phyloP scores from a whole-genome alignment of 2,113 vertebrate species.

The Heliornis fulica region DNA sequence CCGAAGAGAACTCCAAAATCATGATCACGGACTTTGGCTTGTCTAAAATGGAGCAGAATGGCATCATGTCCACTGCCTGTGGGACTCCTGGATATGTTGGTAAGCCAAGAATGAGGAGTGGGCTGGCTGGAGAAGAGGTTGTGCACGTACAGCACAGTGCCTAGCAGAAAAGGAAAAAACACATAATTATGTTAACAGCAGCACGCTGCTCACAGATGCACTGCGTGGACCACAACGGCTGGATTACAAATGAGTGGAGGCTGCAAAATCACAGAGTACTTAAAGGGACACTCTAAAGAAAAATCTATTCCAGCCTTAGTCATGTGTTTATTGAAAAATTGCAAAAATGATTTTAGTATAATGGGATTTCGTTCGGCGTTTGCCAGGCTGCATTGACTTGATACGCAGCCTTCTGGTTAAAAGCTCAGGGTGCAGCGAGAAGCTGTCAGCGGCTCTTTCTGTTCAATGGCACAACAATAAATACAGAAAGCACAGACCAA shows the following conservation, averaged over 20 bases:
- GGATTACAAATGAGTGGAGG: not conserved
- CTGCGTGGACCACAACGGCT: not conserved
- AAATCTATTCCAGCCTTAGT: not conserved
- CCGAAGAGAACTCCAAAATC: conserved; percentile 91
- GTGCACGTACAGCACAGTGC: not conserved
- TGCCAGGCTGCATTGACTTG: not conserved
- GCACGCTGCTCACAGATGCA: not conserved
- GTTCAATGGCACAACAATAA: not conserved
- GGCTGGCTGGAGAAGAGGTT: not conserved
- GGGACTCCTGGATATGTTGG: conserved; percentile 94
- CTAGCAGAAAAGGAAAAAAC: not conserved
- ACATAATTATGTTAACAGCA: not conserved
- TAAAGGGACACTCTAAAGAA: not conserved
- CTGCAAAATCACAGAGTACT: not conserved
- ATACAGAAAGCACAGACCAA: not conserved
- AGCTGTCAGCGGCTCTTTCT: not conserved
- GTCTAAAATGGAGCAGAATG: conserved; percentile 89
- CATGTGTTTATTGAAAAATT: not conserved
- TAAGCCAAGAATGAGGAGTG: conserved; percentile 45
- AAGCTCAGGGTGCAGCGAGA: not conserved
- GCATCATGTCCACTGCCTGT: conserved; percentile 93
- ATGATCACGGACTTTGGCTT: conserved; percentile 96
- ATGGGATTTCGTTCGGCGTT: not conserved
- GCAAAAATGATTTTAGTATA: not conserved
- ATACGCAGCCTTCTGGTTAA: not conserved